Evolutionary conservation across 2,797 vertebrate genomes (phyloP), one percentile per base, ranked within the genome.

Genomic region (Helarctos malayanus): DNA sequence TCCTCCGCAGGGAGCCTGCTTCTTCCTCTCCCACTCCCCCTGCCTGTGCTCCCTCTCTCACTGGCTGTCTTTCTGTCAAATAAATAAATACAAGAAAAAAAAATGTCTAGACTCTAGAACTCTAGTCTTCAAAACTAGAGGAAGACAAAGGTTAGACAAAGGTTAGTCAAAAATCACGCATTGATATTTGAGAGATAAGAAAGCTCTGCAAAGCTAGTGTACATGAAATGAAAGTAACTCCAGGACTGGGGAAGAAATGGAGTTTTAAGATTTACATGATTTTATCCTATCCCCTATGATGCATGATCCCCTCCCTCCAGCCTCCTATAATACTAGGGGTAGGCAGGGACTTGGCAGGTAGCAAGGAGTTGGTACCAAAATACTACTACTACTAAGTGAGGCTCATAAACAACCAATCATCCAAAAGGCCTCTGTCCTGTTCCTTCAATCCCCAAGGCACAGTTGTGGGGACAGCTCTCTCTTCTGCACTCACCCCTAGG

Each of bases 211-310:
- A 89, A 91, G 91, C 18, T 61, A 65, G 49, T 21, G 27, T 47
- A 83, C 13, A 76, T 38, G 76, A 81, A 83, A 71, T 69, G 15
- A 93, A 73, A 65, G 38, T 45, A 89, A 92, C 38, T 92, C 47
- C 71, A 80, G 27, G 15, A 84, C 23, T 80, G 57, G 54, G 19
- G 61, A 65, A 59, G 35, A 38, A 56, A 1, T 52, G 27, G 7
- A 16, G 32, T 61, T 0, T 79, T 38, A 88, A 87, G 49, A 41
- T 35, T 54, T 5, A 85, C 57, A 27, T 54, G 59, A 54, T 35
- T 68, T 90, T 52, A 35, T 79, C 21, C 4, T 57, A 6, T 38
- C 35, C 35, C 41, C 76, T 80, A 10, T 18, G 32, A 80, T 32
- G 45, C 35, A 80, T 32, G 45, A n/a, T 27, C 35, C 21, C 15